Evolutionary conservation across 2,797 vertebrate species (phyloP).

Genomic region (Orientallactaga sibirica): DNA sequence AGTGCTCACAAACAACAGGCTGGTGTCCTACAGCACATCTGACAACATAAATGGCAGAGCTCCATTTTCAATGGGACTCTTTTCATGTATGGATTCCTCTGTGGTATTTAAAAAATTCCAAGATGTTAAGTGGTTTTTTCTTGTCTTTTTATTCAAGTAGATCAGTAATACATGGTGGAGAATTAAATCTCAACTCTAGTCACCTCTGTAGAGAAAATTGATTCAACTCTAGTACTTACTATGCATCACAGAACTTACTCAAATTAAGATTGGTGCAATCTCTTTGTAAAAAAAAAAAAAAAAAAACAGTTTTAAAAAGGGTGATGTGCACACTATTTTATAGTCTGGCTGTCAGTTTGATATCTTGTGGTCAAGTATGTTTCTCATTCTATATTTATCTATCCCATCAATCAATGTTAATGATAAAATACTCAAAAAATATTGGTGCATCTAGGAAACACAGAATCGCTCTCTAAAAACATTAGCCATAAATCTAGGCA

Average conservation of each 20-base stretch:
- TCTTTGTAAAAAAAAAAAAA: too few species aligned
- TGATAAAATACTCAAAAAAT: too few species aligned
- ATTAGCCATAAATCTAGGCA: background rate
- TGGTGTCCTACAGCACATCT: background rate
- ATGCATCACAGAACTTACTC: constrained; percentile 4
- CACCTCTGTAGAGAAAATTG: background rate
- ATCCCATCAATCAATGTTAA: too few species aligned
- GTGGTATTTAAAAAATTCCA: constrained; percentile 6
- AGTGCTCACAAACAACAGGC: background rate
- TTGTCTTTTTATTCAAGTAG: constrained; percentile 38
- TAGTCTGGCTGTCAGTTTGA: too few species aligned
- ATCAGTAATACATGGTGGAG: background rate
- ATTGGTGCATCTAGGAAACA: background rate
- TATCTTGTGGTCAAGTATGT: too few species aligned
- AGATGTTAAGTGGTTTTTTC: background rate
- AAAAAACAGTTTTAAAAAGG: too few species aligned
- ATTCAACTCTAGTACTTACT: constrained; percentile 4
- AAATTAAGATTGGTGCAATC: background rate
- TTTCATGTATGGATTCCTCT: background rate
- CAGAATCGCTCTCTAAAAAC: background rate
- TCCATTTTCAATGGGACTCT: background rate
- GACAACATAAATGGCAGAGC: background rate
- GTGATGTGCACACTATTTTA: too few species aligned
- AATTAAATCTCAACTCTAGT: background rate
- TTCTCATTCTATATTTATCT: too few species aligned